Evolutionary conservation across 1,140 invertebrate species (phyloP).

Genomic region (Proctacanthus coquilletti): DNA sequence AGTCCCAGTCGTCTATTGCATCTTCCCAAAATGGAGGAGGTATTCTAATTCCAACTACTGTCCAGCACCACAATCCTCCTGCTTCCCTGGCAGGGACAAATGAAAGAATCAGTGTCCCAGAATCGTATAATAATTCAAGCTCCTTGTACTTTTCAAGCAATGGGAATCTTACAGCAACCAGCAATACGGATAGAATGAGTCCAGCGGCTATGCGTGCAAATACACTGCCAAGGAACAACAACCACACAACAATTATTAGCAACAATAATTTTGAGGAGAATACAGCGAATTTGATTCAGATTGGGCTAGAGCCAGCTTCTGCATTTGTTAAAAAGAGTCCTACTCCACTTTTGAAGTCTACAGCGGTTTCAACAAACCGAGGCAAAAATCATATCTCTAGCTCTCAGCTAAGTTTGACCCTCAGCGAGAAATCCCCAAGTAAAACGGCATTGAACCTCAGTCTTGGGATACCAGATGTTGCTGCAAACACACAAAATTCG

Average conservation of each 20-base stretch:
- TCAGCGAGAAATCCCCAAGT: conserved; percentile 13
- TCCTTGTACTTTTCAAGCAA: conserved; percentile 6
- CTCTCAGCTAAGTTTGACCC: conserved; percentile 10
- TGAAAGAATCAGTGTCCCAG: background rate
- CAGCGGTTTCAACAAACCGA: background rate
- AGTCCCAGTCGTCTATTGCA: conserved; percentile 35
- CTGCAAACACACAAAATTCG: too few species aligned
- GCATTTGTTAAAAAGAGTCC: conserved; percentile 40
- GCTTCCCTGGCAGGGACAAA: conserved; percentile 7
- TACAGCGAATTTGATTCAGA: conserved; percentile 25
- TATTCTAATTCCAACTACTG: conserved; percentile 9
- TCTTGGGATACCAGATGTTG: conserved; percentile 26
- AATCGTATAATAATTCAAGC: too few species aligned
- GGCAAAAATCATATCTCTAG: conserved; percentile 6
- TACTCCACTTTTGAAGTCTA: conserved; percentile 31
- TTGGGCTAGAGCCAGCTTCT: conserved; percentile 34
- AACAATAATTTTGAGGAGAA: conserved; percentile 31
- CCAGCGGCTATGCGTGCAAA: conserved; percentile 36
- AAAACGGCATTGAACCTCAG: conserved; percentile 13
- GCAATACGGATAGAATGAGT: conserved; percentile 11
- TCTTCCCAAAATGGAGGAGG: conserved; percentile 28
- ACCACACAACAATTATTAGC: conserved; percentile 25
- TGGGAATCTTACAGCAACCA: background rate
- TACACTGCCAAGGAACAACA: conserved; percentile 47
- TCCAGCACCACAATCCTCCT: conserved; percentile 20